These are phyloP conservation scores for Epinephelus coioides DNA, from an alignment of 2,797 vertebrate genomes.

Conservation along the genomic window DNA sequence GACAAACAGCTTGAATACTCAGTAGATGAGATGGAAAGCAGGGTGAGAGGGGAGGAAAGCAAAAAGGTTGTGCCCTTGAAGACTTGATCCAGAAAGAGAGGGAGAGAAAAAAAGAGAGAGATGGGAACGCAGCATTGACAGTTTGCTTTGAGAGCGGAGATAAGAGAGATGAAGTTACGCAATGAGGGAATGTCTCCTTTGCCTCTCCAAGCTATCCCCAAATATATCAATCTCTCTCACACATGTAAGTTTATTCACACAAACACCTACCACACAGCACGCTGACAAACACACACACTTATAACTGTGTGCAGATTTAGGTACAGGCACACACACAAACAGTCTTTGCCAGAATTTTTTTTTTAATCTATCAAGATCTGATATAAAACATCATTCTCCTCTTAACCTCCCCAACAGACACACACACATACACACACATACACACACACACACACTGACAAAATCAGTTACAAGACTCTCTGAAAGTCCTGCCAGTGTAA, in stretches of 20 bases:
- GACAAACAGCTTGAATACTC: constrained; percentile 69
- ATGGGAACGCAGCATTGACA: constrained; percentile 63
- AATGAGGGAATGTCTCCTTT: constrained; percentile 74
- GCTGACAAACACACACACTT: constrained; percentile 51
- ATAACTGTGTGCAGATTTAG: constrained; percentile 49
- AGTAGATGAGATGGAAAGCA: constrained; percentile 73
- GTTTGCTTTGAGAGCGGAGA: constrained; percentile 76
- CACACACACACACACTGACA: constrained; percentile 55
- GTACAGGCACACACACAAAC: constrained; percentile 30
- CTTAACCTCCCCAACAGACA: constrained; percentile 65
- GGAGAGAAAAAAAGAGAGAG: constrained; percentile 50
- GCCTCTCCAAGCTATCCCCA: constrained; percentile 66
- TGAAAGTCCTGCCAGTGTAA: constrained; percentile 72
- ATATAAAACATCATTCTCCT: constrained; percentile 67
- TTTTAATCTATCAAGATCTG: constrained; percentile 61
- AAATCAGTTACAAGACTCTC: constrained; percentile 70
- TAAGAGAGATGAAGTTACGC: constrained; percentile 74
- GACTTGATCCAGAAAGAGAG: constrained; percentile 55
- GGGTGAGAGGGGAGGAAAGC: constrained; percentile 53
- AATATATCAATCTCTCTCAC: constrained; percentile 66
- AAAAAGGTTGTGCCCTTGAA: constrained; percentile 55
- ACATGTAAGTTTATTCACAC: constrained; percentile 50
- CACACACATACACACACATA: constrained; percentile 49
- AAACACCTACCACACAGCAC: constrained; percentile 57
- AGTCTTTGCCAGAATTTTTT: constrained; percentile 44